Base-by-base conservation (phyloP, 2,888 invertebrate genomes). In the Hirtodrosophila histrioides region DNA sequence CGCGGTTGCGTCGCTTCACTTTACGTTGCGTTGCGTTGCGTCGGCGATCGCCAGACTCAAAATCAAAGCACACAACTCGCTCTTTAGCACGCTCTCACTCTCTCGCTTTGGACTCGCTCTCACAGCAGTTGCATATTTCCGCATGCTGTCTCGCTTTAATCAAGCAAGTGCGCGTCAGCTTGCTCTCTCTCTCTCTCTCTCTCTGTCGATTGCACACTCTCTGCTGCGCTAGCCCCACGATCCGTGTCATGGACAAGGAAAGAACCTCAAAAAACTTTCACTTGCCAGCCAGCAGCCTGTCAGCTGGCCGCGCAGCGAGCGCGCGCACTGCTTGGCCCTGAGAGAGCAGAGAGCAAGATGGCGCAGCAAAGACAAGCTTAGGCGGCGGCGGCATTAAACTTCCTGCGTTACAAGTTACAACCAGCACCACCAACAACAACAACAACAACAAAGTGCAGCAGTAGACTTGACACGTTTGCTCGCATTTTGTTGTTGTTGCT, bases 361-460 rank as follows among this genome's bases (percentile, higher is more conserved):
- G 56, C 9, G 41, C 24, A 49, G 41, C 54, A 61, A 56, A 77
- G 66, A 56, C 55, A 61, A 73, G 73, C 66, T 74, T 53, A 58
- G 66, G 71, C 67, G 62, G 62, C 67, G 62, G 62, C 55, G 62
- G 62, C 55, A 35, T 57, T 55, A 72, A 62, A 63, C 77, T 86
- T 86, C 81, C 81, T 82, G 81, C 83, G 74, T 76, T 81, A 86
- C 85, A 85, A 82, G 76, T 78, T 78, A 76, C 64, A 70, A 55
- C 29, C 77, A 46, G 62, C 49, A 54, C 46, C 50, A 48, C 17
- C 37, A 51, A 5, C 31, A 35, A 10, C 44, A 41, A 48, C 33
- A 49, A 41, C 43, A 57, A 43, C 23, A 48, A 39, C 11, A 44
- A 43, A 69, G 49, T 70, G 69, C 64, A 64, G 33, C 35, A 39